Evolutionary conservation across 2,888 invertebrate genomes (phyloP), one percentile per base, ranked within the genome.

Genomic region (Stomorhina lunata): DNA sequence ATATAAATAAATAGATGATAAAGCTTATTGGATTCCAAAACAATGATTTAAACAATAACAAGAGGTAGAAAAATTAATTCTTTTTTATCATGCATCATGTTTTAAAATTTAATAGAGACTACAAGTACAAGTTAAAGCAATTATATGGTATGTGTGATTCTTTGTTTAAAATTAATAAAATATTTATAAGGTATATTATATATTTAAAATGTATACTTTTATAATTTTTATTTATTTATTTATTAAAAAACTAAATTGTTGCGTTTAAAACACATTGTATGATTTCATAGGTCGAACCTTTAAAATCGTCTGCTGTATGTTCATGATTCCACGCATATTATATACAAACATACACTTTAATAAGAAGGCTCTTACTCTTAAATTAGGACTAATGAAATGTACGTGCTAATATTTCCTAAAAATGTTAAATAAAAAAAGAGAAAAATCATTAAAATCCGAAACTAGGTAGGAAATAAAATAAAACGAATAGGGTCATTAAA

Each of bases 401-500:
- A 53, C 20, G 53, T 50, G 55, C 9, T 48, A 55, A 68, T 48
- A 43, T 80, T 50, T 72, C 57, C 76, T 66, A 20, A 40, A 71
- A 57, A 63, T 34, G 45, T 32, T 17, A 48, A 48, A 55, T 43
- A 17, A 66, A 25, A 9, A 40, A 61, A 45, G 7, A 29, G 32
- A 10, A 40, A 68, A 48, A 68, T 40, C 10, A n/a, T 66, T 59
- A 34, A 53, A 59, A 59, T 59, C 40, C 66, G n/a, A 40, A 72
- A 65, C 20, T 48, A 25, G n/a, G 15, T 25, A 66, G 22, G 32
- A 57, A 57, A 63, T n/a, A 40, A 2, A 66, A 50, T 27, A 7
- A 59, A 59, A 59, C 40, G n/a, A n/a, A n/a, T 43, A 48, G 55
- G 66, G 53, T 17, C 59, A 77, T 77, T 72, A 66, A 72, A 66